These are phyloP conservation scores for Cosmopolites sordidus DNA, from an alignment of 2,888 invertebrate species.

Conservation along the genomic window DNA sequence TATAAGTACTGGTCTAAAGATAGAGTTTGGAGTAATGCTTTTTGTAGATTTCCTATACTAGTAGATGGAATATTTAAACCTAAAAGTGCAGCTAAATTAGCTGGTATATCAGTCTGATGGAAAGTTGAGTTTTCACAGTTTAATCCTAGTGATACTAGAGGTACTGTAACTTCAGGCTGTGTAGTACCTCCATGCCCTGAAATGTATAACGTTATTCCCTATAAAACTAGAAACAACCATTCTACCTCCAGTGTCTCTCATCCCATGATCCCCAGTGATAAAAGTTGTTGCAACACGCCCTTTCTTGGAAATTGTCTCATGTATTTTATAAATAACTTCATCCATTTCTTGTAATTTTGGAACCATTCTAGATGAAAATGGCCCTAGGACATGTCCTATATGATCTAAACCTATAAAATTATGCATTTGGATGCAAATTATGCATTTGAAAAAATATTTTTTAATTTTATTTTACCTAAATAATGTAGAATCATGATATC, in stretches of 20 bases:
- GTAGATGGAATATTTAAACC: slow-evolving; percentile 74
- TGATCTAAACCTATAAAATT: slow-evolving; percentile 95
- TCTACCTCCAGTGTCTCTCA: slow-evolving; percentile 79
- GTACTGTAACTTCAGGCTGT: slow-evolving; percentile 76
- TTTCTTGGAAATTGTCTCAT: slow-evolving; percentile 32
- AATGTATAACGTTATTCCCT: slow-evolving; percentile 8
- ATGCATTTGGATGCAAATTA: background rate
- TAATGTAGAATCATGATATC: slow-evolving; percentile 91
- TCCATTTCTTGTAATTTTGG: slow-evolving; percentile 93
- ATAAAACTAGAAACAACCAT: background rate
- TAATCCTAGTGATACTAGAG: slow-evolving; percentile 65
- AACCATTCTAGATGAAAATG: slow-evolving; percentile 67
- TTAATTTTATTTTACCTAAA: slow-evolving; percentile 39
- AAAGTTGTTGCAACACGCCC: slow-evolving; percentile 43
- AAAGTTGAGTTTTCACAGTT: slow-evolving; percentile 47
- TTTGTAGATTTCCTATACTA: slow-evolving; percentile 64
- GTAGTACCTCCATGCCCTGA: slow-evolving; percentile 86
- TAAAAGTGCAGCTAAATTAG: slow-evolving; percentile 73
- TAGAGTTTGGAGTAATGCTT: slow-evolving; percentile 48
- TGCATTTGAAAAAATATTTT: background rate
- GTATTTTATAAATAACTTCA: slow-evolving; percentile 64
- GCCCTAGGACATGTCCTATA: slow-evolving; percentile 90
- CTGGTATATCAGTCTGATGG: slow-evolving; percentile 78
- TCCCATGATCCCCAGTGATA: slow-evolving; percentile 95
- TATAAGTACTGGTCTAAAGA: slow-evolving; percentile 40